Conservation (phyloP, 2,113 vertebrate species). For the Theristicus caerulescens region DNA sequence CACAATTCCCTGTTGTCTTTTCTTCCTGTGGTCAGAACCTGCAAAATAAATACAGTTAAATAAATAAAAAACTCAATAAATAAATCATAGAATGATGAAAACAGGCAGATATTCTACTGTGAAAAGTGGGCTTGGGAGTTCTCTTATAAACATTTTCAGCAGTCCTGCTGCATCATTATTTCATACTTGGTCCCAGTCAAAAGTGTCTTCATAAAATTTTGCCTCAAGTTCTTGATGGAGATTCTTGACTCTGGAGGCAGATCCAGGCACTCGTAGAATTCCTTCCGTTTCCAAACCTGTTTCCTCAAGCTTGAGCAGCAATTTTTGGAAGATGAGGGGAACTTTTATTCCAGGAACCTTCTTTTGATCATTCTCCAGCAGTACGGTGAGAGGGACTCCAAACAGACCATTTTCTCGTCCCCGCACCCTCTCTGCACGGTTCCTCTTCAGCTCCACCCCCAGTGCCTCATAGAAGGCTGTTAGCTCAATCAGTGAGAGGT, state of each 20-base stretch:
- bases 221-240: slow-evolving; percentile 89
- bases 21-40: not conserved
- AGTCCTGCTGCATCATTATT: slow-evolving; percentile 91
- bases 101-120: slow-evolving; percentile 88
- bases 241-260: too few relatives aligned
- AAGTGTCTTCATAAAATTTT: slow-evolving; percentile 82
- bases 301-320: too few relatives aligned
- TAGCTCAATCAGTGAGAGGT: slow-evolving; percentile 85
- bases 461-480: slow-evolving; percentile 85
- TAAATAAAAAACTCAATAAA: not conserved
- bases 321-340: slow-evolving; percentile 91
- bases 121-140: slow-evolving; percentile 89
- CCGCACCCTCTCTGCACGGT: slow-evolving; percentile 76
- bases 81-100: slow-evolving; percentile 76
- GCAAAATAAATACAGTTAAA: not conserved
- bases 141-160: slow-evolving; percentile 94
- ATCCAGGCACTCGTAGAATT: too few relatives aligned
- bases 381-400: slow-evolving; percentile 82
- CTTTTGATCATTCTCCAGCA: slow-evolving; percentile 91
- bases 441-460: slow-evolving; percentile 86
- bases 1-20: not conserved
- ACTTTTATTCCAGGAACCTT: slow-evolving; percentile 87
- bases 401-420: slow-evolving; percentile 89
- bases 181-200: slow-evolving; percentile 92
- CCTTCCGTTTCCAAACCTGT: too few relatives aligned